phyloP scores from a whole-genome alignment of 2,888 invertebrate species.

The Bellardia pandia region DNA sequence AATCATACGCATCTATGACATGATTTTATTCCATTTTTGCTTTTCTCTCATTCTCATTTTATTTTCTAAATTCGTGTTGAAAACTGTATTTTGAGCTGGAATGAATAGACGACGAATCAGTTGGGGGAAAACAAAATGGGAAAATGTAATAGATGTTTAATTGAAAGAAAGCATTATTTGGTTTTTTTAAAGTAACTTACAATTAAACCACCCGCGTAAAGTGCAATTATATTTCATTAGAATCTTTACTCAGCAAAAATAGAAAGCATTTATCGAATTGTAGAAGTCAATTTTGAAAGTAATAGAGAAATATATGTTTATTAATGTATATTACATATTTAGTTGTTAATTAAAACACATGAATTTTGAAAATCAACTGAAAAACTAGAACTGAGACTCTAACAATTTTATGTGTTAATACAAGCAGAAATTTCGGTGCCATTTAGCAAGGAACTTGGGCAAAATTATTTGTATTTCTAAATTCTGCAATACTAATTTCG shows the following conservation, averaged over 20 bases:
- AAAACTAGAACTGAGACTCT: too few species aligned
- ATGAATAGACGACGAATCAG: background rate
- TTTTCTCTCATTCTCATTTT: background rate
- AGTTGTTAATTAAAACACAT: too few species aligned
- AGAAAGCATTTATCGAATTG: background rate
- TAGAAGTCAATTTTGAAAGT: background rate
- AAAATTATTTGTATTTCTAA: too few species aligned
- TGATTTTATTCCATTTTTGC: constrained; percentile 18
- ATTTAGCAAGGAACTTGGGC: too few species aligned
- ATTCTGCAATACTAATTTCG: too few species aligned
- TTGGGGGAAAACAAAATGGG: background rate
- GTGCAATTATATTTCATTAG: background rate
- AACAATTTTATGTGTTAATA: too few species aligned
- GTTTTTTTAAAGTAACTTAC: constrained; percentile 1
- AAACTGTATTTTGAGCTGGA: constrained; percentile 9
- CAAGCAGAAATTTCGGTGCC: too few species aligned
- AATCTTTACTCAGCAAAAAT: background rate
- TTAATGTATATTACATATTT: too few species aligned
- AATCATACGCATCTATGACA: constrained; percentile 70
- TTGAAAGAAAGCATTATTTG: constrained; percentile 42
- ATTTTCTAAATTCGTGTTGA: background rate
- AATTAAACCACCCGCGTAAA: constrained; percentile 4
- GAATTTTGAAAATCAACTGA: too few species aligned
- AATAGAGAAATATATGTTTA: too few species aligned
- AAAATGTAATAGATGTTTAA: constrained; percentile 38